phyloP scores from a whole-genome alignment of 1,140 invertebrate genomes.

The Alviniconcha marisindica region DNA sequence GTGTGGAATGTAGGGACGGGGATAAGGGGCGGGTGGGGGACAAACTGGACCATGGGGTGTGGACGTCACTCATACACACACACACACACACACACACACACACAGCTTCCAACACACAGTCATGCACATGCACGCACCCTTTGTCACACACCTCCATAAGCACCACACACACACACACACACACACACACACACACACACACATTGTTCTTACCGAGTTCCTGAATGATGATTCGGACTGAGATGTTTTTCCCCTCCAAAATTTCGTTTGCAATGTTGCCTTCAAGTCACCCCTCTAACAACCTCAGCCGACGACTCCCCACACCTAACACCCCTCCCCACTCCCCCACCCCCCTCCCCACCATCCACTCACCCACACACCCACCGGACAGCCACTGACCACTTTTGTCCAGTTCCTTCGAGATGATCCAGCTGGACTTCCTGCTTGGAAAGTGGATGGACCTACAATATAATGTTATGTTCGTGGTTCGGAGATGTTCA shows the following conservation, averaged over 20 bases:
- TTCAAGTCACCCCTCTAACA: conserved; percentile 87
- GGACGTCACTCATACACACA: background rate
- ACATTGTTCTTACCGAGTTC: background rate
- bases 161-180: conserved; percentile 7
- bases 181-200: conserved; percentile 8
- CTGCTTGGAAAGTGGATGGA: too few species aligned
- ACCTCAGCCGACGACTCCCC: too few species aligned
- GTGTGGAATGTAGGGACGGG: too few species aligned
- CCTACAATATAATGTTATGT: too few species aligned
- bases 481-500: too few species aligned
- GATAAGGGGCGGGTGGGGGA: too few species aligned
- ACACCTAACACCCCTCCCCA: background rate
- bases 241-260: too few species aligned
- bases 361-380: background rate
- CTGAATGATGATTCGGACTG: background rate
- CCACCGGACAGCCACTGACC: background rate
- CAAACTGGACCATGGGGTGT: too few species aligned
- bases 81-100: conserved; percentile 6
- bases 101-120: background rate
- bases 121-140: conserved; percentile 20
- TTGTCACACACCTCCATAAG: background rate
- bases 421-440: background rate
- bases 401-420: background rate
- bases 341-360: too few species aligned
- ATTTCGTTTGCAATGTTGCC: conserved; percentile 98